Evolutionary conservation across 2,113 vertebrate species (phyloP), one percentile per base, ranked within the genome.

Genomic region (Machaerirhynchus nigripectus): DNA sequence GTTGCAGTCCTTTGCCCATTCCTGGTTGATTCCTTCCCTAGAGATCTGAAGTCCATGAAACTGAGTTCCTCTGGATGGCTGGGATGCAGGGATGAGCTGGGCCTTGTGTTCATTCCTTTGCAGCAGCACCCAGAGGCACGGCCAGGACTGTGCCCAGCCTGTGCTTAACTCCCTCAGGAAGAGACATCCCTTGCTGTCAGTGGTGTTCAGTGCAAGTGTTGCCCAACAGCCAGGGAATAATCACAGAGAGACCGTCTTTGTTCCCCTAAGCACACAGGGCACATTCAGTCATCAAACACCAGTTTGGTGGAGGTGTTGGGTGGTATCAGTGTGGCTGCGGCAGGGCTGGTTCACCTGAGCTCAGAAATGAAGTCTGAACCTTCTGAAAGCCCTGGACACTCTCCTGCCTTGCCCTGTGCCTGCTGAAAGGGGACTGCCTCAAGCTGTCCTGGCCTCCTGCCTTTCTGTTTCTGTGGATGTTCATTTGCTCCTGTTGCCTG

Each of bases 51-150:
- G 47, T 84, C 22, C 44, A 31, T 89, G 61, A 37, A 49, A 42
- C 7, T 9, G 42, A 44, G 53, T 67, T 91, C 30, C 35, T 78
- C 23, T 70, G 55, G 73, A 30, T 55, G 86, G 63, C 2, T 47
- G 20, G 0, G 4, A 6, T 8, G 37, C n/a, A 63, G 42, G 31
- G 82, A 23, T 33, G 60, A 64, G 28, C 33, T 78, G 76, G 33
- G 40, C 61, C 20, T 27, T 63, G 39, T 30, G 31, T 75, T 69
- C 35, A 42, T 65, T 49, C 10, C 28, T 61, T 10, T 73, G 37
- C 27, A 77, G 61, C 79, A 70, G 33, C 14, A 31, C 22, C 20
- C 5, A 0, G 7, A 39, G 56, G 30, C 53, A 68, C 0, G 0
- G 28, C 47, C 60, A 39, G 79, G 64, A 61, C 64, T 0, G 1